phyloP scores from a whole-genome alignment of 2,113 vertebrate genomes.

The Alces alces region DNA sequence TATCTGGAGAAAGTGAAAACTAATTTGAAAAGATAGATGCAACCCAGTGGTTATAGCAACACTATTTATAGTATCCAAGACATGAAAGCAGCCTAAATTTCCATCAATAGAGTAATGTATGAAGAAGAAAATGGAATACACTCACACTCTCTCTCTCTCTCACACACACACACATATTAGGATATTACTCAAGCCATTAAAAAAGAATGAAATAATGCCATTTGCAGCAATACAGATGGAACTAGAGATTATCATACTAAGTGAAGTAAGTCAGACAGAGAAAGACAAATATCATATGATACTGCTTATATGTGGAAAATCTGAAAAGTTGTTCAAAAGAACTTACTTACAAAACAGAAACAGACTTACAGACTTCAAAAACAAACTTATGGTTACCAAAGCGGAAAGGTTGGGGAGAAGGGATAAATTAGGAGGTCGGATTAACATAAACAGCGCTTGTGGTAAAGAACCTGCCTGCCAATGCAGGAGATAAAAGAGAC shows the following conservation, averaged over 20 bases:
- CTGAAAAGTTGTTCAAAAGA: not conserved
- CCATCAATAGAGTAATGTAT: not conserved
- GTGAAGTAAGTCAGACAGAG: not conserved
- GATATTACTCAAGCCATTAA: not conserved
- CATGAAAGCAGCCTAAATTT: not conserved
- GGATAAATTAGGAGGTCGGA: not conserved
- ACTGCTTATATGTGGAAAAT: not conserved
- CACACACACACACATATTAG: not conserved
- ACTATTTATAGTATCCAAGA: not conserved
- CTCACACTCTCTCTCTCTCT: not conserved
- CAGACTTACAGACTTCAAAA: not conserved
- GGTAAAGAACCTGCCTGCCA: not conserved
- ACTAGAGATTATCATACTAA: not conserved
- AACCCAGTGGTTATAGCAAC: not conserved
- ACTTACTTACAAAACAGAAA: not conserved
- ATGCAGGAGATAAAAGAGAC: not conserved
- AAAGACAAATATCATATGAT: not conserved
- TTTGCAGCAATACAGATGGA: not conserved
- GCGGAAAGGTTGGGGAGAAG: not conserved
- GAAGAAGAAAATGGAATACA: not conserved
- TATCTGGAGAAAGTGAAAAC: not conserved
- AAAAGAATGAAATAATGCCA: not conserved
- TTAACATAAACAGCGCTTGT: not conserved
- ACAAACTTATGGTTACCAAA: not conserved
- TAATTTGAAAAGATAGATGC: not conserved